Evolutionary conservation across 2,113 vertebrate genomes (phyloP).

Genomic region (Rhodinocichla rosea): DNA sequence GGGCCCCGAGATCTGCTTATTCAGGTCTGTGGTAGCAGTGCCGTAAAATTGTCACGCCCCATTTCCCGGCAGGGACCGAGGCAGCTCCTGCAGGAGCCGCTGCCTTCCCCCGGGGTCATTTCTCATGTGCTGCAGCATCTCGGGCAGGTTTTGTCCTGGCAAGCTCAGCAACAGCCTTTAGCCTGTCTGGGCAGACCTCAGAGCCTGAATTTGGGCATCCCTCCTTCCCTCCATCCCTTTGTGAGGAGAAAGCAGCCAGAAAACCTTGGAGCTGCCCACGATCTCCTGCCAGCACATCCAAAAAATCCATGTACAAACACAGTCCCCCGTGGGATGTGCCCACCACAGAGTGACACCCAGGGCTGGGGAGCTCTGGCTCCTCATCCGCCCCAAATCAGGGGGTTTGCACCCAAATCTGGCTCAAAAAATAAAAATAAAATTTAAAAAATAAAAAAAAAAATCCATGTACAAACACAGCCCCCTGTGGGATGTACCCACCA

Average conservation of each 20-base stretch:
- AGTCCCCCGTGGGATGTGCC: rapidly evolving
- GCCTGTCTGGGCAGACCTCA: no score
- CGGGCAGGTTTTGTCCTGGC: background rate
- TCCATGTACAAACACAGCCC: no score
- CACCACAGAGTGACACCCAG: rapidly evolving
- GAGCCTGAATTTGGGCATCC: background rate
- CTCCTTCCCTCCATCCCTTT: background rate
- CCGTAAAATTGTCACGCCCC: background rate
- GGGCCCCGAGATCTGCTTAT: background rate
- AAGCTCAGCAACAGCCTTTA: background rate
- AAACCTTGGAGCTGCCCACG: rapidly evolving
- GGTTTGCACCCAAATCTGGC: background rate
- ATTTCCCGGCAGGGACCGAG: background rate
- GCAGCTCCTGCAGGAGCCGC: background rate
- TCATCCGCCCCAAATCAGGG: background rate
- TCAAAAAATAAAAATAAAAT: no score
- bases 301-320: rapidly evolving
- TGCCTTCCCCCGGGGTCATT: background rate
- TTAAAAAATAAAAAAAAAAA: no score
- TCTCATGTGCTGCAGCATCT: background rate
- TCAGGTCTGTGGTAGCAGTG: background rate
- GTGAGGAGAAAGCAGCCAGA: background rate
- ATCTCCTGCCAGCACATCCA: background rate
- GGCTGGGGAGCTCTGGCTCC: background rate
- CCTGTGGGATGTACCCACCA: no score